phyloP scores from a whole-genome alignment of 2,888 invertebrate species.

The Chrysodeixis includens region DNA sequence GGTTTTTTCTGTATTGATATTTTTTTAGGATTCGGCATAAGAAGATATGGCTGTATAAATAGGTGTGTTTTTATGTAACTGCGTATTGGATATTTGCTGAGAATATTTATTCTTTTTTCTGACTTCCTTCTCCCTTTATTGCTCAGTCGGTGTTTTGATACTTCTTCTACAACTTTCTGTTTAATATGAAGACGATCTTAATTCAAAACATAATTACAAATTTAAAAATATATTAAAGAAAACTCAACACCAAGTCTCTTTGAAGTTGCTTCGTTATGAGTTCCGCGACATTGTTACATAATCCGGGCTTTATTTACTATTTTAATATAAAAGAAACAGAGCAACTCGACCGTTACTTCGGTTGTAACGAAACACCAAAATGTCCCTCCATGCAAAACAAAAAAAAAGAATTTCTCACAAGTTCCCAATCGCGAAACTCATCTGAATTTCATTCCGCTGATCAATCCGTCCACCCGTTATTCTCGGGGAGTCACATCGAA shows the following conservation, averaged over 20 bases:
- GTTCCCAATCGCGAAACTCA: slow-evolving; percentile 69
- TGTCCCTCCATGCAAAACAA: slow-evolving; percentile 50
- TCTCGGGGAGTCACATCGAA: slow-evolving; percentile 68
- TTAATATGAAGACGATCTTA: background rate
- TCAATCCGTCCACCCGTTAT: slow-evolving; percentile 69
- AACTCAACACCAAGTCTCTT: background rate
- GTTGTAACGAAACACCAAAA: slow-evolving; percentile 51
- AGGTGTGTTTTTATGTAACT: slow-evolving; percentile 31
- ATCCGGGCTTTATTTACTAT: slow-evolving; percentile 37
- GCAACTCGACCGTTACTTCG: slow-evolving; percentile 39
- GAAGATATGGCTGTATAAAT: slow-evolving; percentile 49
- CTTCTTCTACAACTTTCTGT: background rate
- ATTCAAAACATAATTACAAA: background rate
- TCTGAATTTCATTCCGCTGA: slow-evolving; percentile 71
- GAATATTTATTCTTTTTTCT: slow-evolving; percentile 24
- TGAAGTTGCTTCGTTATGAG: background rate
- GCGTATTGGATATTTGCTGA: slow-evolving; percentile 21
- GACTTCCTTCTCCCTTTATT: background rate
- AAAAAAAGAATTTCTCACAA: slow-evolving; percentile 57
- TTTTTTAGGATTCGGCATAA: slow-evolving; percentile 64
- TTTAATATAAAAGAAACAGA: slow-evolving; percentile 41
- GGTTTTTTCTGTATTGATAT: slow-evolving; percentile 66
- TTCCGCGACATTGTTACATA: slow-evolving; percentile 9
- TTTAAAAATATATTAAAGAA: slow-evolving; percentile 4
- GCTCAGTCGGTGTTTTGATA: background rate